Base-by-base conservation (phyloP, 2,113 vertebrate species). In the Eidolon helvum region DNA sequence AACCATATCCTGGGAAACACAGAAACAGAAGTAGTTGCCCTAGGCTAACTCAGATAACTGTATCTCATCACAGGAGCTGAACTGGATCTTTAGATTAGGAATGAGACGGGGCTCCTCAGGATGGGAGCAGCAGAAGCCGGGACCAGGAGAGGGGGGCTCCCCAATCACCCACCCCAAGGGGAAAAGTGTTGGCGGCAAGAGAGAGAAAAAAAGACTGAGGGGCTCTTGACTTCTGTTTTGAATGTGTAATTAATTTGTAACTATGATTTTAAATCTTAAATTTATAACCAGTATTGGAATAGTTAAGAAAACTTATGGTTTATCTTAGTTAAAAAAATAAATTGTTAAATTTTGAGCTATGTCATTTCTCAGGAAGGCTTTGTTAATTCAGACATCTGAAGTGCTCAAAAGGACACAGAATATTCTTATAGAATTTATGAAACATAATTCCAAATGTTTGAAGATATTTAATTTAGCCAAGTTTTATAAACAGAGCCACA, bases 391-490 rank as follows among this genome's bases (percentile, higher is more conserved):
- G 18, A 84, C 33, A 75, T 33, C 18, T 57, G 22, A 91, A 86
- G 40, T n/a, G 38, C 33, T n/a, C 59, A 90, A 77, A 75, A 50
- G 87, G 24, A 84, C 80, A 71, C 2, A 79, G 19, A 45, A 74
- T 68, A 71, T 43, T 50, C 48, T 50, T 50, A 71, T 77, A 45
- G 63, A 90, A 77, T 43, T 35, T 71, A 83, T 50, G n/a, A 61
- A 50, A 50, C 14, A 69, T 26, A n/a, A 21, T 74, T 89, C 92
- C 33, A 92, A 88, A 63, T 50, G 10, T 91, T 68, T 89, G n/a
- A 92, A 91, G n/a, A 28, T 74, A 80, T 22, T 96, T 94, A 65
- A 82, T 69, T 82, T 87, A 90, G 57, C 9, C 7, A 74, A 82
- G 53, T 50, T 90, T 43, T 74, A 89, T 43, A 80, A 94, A 68